phyloP scores from a whole-genome alignment of 2,113 vertebrate species.

The Taxidea taxus region DNA sequence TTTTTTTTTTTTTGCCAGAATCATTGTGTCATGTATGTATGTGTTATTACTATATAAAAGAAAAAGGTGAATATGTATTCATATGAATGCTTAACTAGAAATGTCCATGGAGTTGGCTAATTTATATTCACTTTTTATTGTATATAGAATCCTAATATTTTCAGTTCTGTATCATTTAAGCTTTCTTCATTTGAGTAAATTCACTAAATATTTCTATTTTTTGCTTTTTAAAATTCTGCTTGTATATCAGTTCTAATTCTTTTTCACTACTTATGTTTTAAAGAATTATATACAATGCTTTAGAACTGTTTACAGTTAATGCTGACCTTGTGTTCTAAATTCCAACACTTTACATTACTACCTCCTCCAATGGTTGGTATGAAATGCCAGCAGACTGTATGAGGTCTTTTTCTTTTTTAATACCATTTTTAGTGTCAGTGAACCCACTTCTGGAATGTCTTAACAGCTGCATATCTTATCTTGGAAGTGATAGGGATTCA shows the following conservation, averaged over 20 bases:
- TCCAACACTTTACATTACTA: conserved; percentile 77
- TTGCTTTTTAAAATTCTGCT: conserved; percentile 78
- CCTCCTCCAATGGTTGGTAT: conserved; percentile 77
- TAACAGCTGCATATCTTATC: conserved; percentile 42
- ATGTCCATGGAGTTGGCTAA: conserved; percentile 77
- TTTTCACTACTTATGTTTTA: conserved; percentile 73
- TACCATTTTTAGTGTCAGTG: conserved; percentile 27
- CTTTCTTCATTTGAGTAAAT: conserved; percentile 82
- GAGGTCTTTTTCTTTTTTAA: not conserved
- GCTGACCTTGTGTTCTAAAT: conserved; percentile 77
- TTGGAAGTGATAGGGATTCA: conserved; percentile 43
- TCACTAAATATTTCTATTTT: conserved; percentile 82
- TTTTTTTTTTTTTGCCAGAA: conserved; percentile 73
- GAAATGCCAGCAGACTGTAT: conserved; percentile 59
- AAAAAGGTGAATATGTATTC: conserved; percentile 78
- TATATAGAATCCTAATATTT: conserved; percentile 82
- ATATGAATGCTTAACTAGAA: conserved; percentile 78
- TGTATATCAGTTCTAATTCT: conserved; percentile 64
- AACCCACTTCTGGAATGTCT: conserved; percentile 46
- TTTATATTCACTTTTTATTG: conserved; percentile 83
- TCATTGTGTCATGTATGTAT: conserved; percentile 58
- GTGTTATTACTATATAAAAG: conserved; percentile 58
- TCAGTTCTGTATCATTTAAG: conserved; percentile 82
- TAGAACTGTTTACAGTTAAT: conserved; percentile 84
- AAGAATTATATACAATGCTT: conserved; percentile 75